Conservation (phyloP, 64 coral and sea anemone species). For the Pachyseris speciosa region DNA sequence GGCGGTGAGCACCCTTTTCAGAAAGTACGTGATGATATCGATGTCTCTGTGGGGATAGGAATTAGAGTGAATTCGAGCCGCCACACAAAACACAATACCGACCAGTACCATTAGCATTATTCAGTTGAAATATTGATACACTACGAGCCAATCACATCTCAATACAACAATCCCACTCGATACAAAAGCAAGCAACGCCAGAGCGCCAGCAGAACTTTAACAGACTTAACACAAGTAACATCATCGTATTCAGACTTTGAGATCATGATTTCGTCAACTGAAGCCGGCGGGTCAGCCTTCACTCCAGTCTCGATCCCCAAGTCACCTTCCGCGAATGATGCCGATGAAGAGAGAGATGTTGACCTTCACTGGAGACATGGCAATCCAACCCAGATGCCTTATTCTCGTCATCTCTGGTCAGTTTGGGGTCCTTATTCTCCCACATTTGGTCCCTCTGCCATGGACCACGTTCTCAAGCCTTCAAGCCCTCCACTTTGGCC, state of each 20-base stretch:
- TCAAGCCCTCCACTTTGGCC: conserved; percentile 26
- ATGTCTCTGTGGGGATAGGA: background rate
- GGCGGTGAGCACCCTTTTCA: background rate
- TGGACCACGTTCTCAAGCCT: conserved; percentile 51
- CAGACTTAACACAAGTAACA: conserved; percentile 20
- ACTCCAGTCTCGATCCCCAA: conserved; percentile 6
- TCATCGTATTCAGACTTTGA: background rate
- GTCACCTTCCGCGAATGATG: background rate
- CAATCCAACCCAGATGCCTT: conserved; percentile 1
- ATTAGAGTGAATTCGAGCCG: background rate
- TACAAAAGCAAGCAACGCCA: conserved; percentile 35
- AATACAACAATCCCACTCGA: conserved; percentile 29
- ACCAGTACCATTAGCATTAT: conserved; percentile 23
- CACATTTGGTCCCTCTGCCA: conserved; percentile 10
- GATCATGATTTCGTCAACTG: conserved; percentile 36
- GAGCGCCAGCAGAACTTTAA: background rate
- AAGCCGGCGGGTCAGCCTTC: conserved; percentile 1
- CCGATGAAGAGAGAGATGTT: conserved; percentile 15
- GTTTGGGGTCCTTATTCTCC: conserved; percentile 46
- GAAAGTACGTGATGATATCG: conserved; percentile 41
- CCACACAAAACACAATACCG: conserved; percentile 43
- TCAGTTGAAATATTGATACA: conserved; percentile 43
- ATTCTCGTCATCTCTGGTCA: conserved; percentile 46
- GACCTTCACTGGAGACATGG: conserved; percentile 16
- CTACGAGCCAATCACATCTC: conserved; percentile 3